Conservation (phyloP, 2,888 invertebrate genomes). For the Matsumyia berberina region DNA sequence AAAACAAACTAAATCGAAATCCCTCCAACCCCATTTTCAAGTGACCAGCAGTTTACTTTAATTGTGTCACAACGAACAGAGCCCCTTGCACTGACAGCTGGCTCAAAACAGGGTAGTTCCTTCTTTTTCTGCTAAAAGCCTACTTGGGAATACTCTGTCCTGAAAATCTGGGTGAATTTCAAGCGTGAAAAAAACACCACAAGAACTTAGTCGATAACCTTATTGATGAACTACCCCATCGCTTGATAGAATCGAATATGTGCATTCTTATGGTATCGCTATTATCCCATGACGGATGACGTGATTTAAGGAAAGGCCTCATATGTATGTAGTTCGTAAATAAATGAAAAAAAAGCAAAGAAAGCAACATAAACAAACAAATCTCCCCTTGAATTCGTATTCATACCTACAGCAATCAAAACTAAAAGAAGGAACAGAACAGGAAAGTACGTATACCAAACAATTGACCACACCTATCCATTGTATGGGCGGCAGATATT, state of each 20-base stretch:
- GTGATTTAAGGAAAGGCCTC: constrained; percentile 24
- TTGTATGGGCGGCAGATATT: constrained; percentile 20
- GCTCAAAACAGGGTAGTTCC: no score
- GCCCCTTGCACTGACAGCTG: background rate
- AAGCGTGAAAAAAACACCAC: background rate
- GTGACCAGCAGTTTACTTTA: background rate
- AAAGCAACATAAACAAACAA: constrained; percentile 19
- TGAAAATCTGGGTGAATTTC: no score
- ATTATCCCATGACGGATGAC: constrained; percentile 30
- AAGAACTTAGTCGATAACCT: background rate
- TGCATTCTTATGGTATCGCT: constrained; percentile 43
- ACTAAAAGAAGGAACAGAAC: constrained; percentile 17
- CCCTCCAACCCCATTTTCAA: background rate
- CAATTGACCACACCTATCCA: constrained; percentile 52
- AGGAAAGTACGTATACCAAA: constrained; percentile 23
- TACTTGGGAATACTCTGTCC: no score
- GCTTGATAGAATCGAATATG: constrained; percentile 16
- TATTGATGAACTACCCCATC: background rate
- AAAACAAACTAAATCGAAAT: background rate
- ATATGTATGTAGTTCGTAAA: background rate
- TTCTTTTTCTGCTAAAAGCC: no score
- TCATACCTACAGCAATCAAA: constrained; percentile 17
- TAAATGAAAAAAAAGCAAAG: constrained; percentile 3
- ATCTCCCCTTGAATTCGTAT: constrained; percentile 13
- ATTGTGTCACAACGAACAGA: background rate